Evolutionary conservation across 1,140 invertebrate genomes (phyloP).

Genomic region (Drosophila pruinosa): DNA sequence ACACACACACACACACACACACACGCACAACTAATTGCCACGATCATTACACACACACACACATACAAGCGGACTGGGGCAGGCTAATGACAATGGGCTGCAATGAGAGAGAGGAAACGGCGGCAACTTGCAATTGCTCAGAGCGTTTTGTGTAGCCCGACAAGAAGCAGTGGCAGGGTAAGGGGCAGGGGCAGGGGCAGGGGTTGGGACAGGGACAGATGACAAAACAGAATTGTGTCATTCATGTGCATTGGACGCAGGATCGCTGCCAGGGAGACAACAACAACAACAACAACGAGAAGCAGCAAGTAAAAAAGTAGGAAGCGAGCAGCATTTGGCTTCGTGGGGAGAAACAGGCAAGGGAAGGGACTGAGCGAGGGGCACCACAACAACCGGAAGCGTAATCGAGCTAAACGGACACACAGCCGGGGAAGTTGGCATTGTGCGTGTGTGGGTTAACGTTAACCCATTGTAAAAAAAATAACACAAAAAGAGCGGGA

Average conservation of each 20-base stretch:
- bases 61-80: conserved; percentile 8
- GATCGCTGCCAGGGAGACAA: conserved; percentile 42
- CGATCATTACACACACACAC: conserved; percentile 63
- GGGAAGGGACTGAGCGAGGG: not conserved
- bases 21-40: conserved; percentile 62
- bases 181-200: not conserved
- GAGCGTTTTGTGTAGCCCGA: conserved; percentile 38
- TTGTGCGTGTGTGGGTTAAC: conserved; percentile 49
- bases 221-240: conserved; percentile 81
- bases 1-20: conserved; percentile 24
- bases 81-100: conserved; percentile 67
- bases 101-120: conserved; percentile 53
- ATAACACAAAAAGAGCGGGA: conserved; percentile 63
- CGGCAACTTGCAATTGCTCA: conserved; percentile 43
- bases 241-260: conserved; percentile 51
- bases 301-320: conserved; percentile 21
- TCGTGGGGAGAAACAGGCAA: not conserved
- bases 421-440: conserved; percentile 59
- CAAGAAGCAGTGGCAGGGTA: not conserved
- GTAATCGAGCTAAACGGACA: conserved; percentile 76
- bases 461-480: conserved; percentile 39
- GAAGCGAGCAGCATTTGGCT: conserved; percentile 25
- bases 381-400: conserved; percentile 60
- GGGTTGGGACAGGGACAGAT: conserved; percentile 51
- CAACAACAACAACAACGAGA: conserved; percentile 4